Evolutionary conservation across 2,888 invertebrate species (phyloP), one percentile per base, ranked within the genome.

Genomic region (Standfussiana lucernea): DNA sequence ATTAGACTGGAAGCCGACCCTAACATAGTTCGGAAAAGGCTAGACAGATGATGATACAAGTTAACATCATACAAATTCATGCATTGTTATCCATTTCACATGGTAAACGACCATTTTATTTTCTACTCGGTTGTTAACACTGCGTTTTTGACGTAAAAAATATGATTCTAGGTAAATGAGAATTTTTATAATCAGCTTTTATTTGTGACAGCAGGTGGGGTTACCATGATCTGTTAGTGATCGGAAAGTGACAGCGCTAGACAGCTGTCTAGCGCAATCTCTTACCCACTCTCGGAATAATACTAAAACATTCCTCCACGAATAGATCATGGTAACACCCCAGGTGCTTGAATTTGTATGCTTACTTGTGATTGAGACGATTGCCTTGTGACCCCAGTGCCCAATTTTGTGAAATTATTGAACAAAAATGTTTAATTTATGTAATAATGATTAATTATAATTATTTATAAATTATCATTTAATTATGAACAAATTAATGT

Each of bases 21-120:
- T n/a, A n/a, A n/a, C n/a, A n/a, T n/a, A n/a, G n/a, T n/a, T n/a
- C n/a, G n/a, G n/a, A n/a, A n/a, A n/a, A n/a, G n/a, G n/a, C n/a
- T n/a, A n/a, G n/a, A n/a, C n/a, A n/a, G n/a, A n/a, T n/a, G n/a
- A n/a, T n/a, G n/a, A n/a, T n/a, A n/a, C n/a, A n/a, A 50, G 40
- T 61, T 50, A 28, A 62, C 61, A 79, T 28, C 61, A 53, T 28
- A 37, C 56, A 71, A 79, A 35, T 70, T 50, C n/a, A 15, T 15
- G 80, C 80, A 80, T 77, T 80, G 77, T 77, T 45, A 3, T 37
- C 11, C 37, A 53, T 50, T 77, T 79, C 71, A 79, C 70, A 77
- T 70, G 70, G 59, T 79, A 79, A 78, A 59, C 59, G 69, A 40
- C 35, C 28, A 2, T 32, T 69, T 13, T 28, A 42, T 3, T 2